Evolutionary conservation across 2,888 invertebrate species (phyloP).

Genomic region (Sinhomidia bicolor): DNA sequence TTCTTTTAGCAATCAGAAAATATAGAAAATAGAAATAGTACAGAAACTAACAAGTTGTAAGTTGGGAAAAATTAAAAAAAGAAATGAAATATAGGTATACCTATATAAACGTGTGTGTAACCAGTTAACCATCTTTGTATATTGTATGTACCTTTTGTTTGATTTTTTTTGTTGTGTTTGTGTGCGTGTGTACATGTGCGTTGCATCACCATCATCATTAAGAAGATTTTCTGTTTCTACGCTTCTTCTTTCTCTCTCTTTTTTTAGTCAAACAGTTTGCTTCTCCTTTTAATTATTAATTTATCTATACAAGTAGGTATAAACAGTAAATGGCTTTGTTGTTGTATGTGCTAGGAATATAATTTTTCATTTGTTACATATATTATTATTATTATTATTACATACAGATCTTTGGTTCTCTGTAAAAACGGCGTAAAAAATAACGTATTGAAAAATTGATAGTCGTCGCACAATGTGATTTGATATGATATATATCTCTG

Average conservation of each 20-base stretch:
- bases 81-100: no score
- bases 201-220: background rate
- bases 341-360: constrained; percentile 19
- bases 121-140: no score
- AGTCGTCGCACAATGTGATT: background rate
- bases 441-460: background rate
- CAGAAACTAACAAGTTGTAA: no score
- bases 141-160: background rate
- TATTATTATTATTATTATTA: background rate
- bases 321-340: background rate
- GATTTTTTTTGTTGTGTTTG: background rate
- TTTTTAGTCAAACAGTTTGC: background rate
- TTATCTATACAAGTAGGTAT: background rate
- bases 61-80: no score
- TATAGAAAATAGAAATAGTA: no score
- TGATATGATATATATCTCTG: background rate
- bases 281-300: background rate
- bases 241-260: background rate
- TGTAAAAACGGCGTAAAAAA: background rate
- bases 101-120: no score
- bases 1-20: no score
- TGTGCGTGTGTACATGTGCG: background rate
- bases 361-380: background rate
- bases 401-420: constrained; percentile 8
- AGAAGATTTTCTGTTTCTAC: background rate